These are phyloP conservation scores for Labia minor DNA, from an alignment of 2,888 invertebrate species.

Conservation along the genomic window DNA sequence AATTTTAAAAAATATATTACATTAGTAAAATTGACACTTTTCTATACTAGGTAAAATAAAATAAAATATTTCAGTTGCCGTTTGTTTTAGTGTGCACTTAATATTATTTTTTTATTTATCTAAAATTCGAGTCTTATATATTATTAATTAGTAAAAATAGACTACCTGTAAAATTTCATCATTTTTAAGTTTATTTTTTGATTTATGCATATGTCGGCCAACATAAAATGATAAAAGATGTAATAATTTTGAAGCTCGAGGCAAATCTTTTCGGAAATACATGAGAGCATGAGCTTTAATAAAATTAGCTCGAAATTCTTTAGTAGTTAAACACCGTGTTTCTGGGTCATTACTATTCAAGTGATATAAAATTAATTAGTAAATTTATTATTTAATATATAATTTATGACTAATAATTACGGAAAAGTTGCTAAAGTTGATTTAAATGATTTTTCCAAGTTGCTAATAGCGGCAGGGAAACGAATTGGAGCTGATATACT, in stretches of 20 bases:
- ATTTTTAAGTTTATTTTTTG: not conserved
- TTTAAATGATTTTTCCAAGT: slow-evolving; percentile 60
- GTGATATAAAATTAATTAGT: no score
- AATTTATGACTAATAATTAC: no score
- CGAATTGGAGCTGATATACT: slow-evolving; percentile 74
- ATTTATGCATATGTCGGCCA: not conserved
- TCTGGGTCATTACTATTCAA: not conserved
- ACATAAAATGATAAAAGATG: not conserved
- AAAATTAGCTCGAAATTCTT: not conserved
- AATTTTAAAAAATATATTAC: no score
- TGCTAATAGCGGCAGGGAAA: slow-evolving; percentile 72
- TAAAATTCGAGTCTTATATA: no score
- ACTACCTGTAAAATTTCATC: not conserved
- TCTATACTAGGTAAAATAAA: no score
- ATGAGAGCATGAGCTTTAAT: not conserved
- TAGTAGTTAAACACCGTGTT: not conserved
- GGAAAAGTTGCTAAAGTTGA: not conserved
- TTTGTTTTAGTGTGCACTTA: no score
- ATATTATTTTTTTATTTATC: no score
- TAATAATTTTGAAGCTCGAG: not conserved
- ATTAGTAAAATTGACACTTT: no score
- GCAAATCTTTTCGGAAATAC: not conserved
- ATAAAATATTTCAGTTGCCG: no score
- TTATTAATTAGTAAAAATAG: no score
- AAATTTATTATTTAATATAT: no score